These are phyloP conservation scores for Prochilodus magdalenae DNA, from an alignment of 2,113 vertebrate species.

Conservation along the genomic window DNA sequence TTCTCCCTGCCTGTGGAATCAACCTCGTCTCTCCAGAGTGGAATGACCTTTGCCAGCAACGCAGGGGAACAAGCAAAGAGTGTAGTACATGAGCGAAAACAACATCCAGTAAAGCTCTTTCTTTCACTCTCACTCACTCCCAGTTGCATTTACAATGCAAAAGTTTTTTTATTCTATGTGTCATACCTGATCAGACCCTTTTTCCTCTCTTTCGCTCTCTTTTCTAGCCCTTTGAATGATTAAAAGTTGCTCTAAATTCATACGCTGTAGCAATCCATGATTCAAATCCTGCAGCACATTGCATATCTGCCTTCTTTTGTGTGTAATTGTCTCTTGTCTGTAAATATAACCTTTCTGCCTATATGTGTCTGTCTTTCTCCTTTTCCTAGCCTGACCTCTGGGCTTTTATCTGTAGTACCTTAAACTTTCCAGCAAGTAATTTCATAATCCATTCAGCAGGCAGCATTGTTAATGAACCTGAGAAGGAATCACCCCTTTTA, in stretches of 20 bases:
- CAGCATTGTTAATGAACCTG: no score
- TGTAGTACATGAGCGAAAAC: conserved; percentile 40
- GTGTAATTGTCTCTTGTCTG: neutral
- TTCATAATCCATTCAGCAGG: neutral
- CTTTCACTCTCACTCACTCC: conserved; percentile 8
- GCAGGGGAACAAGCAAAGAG: conserved; percentile 35
- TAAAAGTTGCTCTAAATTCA: neutral
- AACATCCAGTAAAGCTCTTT: conserved; percentile 27
- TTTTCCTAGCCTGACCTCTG: neutral
- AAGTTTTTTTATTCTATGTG: conserved; percentile 9
- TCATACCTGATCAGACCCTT: conserved; percentile 37
- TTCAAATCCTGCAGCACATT: neutral
- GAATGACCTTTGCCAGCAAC: conserved; percentile 38
- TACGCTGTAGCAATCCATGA: neutral
- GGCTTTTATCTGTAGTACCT: neutral
- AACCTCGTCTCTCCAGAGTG: neutral
- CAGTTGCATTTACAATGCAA: conserved; percentile 16
- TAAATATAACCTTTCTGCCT: neutral
- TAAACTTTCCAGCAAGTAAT: neutral
- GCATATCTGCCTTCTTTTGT: neutral
- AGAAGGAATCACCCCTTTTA: neutral
- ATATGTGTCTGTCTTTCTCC: neutral
- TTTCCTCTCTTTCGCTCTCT: neutral
- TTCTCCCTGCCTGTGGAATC: conserved; percentile 9
- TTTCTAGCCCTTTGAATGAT: neutral